phyloP scores from a whole-genome alignment of 2,113 vertebrate species.

The Himantopus leucocephalus region DNA sequence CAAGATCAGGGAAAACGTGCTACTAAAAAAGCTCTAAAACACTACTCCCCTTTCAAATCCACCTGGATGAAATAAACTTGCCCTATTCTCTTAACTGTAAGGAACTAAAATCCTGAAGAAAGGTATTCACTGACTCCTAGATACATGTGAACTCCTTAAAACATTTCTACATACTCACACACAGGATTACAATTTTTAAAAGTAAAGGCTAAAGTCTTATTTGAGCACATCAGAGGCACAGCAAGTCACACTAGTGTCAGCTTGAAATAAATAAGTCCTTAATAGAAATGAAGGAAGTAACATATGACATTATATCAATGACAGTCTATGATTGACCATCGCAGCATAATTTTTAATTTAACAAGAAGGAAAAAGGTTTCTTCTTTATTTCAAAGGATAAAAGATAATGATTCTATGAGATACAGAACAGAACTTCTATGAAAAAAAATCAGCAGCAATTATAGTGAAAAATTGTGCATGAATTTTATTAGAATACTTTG shows the following conservation, averaged over 20 bases:
- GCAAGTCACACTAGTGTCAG: accelerated
- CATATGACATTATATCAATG: neutral
- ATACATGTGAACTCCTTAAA: neutral
- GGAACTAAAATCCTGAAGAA: neutral
- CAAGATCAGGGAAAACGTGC: neutral
- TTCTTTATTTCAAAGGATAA: neutral
- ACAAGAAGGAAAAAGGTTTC: neutral
- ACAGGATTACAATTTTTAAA: neutral
- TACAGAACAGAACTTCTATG: neutral
- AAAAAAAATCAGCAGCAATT: neutral
- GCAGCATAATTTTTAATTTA: neutral
- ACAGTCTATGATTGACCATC: neutral
- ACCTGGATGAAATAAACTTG: neutral
- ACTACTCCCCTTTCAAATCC: neutral
- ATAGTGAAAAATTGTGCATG: constrained; percentile 28
- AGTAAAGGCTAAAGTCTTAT: neutral
- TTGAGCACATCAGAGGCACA: neutral
- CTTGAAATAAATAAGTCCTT: neutral
- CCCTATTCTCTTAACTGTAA: neutral
- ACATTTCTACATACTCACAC: neutral
- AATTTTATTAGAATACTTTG: constrained; percentile 64
- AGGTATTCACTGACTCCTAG: neutral
- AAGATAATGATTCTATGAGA: neutral
- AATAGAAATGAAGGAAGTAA: neutral
- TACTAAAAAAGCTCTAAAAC: neutral